These are phyloP conservation scores for Buathra laborator DNA, from an alignment of 2,888 invertebrate species.

Conservation along the genomic window DNA sequence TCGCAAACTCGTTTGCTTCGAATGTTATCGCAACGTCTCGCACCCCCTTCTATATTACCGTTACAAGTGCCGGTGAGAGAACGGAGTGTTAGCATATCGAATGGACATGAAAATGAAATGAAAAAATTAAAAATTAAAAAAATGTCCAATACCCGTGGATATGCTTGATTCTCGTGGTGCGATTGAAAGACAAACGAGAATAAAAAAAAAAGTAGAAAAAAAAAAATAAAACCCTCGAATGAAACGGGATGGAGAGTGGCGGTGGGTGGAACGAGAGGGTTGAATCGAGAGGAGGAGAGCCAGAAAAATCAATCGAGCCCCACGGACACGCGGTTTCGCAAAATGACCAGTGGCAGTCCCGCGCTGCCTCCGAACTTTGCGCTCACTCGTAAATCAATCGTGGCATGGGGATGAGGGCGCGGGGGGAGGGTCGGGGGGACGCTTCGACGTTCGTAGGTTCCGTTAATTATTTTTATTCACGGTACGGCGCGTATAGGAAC, in stretches of 20 bases:
- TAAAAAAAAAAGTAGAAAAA: slow-evolving; percentile 35
- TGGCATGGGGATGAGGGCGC: slow-evolving; percentile 51
- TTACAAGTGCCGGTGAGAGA: background rate
- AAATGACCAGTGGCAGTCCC: slow-evolving; percentile 75
- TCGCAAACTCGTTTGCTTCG: background rate
- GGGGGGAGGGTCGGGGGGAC: slow-evolving; percentile 8
- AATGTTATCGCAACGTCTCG: background rate
- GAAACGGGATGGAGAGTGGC: slow-evolving; percentile 36
- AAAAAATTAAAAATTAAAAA: slow-evolving; percentile 48
- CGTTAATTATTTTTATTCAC: slow-evolving; percentile 83
- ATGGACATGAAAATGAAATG: slow-evolving; percentile 31
- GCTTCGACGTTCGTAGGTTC: slow-evolving; percentile 79
- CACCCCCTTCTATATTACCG: background rate
- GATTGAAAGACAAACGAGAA: slow-evolving; percentile 57
- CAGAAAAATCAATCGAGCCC: slow-evolving; percentile 80
- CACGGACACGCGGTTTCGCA: slow-evolving; percentile 80
- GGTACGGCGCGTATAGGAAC: slow-evolving; percentile 76
- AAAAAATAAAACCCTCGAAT: slow-evolving; percentile 47
- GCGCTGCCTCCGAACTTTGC: slow-evolving; percentile 75
- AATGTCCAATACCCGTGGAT: slow-evolving; percentile 15
- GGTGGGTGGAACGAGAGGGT: slow-evolving; percentile 18
- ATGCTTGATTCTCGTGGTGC: slow-evolving; percentile 44
- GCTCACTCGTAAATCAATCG: slow-evolving; percentile 81
- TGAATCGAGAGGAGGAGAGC: slow-evolving; percentile 45
- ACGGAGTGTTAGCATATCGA: slow-evolving; percentile 9